These are phyloP conservation scores for Cranoglanis bouderius DNA, from an alignment of 2,113 vertebrate genomes.

Conservation along the genomic window DNA sequence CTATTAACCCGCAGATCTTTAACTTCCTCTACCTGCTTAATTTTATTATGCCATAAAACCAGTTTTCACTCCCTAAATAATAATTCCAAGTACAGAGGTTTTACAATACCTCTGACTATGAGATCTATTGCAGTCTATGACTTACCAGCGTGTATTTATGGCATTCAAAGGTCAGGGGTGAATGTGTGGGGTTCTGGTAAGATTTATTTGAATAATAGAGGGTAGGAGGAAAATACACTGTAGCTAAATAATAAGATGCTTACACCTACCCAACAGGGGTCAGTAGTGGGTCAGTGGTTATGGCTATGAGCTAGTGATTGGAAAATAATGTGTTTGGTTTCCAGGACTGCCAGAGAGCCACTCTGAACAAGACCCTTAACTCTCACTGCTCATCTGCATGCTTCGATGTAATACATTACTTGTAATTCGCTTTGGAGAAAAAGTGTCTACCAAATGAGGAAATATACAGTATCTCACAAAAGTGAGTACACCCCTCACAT, in stretches of 20 bases:
- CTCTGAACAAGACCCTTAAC: background rate
- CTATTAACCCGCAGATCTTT: background rate
- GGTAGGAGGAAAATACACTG: background rate
- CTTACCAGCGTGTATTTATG: background rate
- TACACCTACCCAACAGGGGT: background rate
- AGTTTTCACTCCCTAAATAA: background rate
- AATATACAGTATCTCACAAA: no score
- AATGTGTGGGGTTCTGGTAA: background rate
- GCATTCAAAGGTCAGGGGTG: background rate
- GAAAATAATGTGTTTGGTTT: background rate
- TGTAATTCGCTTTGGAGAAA: background rate
- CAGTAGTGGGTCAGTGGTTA: background rate
- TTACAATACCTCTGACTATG: background rate
- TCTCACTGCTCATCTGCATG: background rate
- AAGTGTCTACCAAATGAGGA: background rate
- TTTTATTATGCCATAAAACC: background rate
- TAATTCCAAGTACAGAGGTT: background rate
- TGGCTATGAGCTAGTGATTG: background rate
- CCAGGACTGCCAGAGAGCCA: background rate
- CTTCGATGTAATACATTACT: background rate
- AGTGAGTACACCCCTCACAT: no score
- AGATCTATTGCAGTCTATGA: background rate
- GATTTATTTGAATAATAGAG: background rate
- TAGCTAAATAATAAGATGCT: background rate
- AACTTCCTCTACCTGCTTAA: background rate